phyloP scores from a whole-genome alignment of 1,140 invertebrate genomes.

The Drosophila takahashii region DNA sequence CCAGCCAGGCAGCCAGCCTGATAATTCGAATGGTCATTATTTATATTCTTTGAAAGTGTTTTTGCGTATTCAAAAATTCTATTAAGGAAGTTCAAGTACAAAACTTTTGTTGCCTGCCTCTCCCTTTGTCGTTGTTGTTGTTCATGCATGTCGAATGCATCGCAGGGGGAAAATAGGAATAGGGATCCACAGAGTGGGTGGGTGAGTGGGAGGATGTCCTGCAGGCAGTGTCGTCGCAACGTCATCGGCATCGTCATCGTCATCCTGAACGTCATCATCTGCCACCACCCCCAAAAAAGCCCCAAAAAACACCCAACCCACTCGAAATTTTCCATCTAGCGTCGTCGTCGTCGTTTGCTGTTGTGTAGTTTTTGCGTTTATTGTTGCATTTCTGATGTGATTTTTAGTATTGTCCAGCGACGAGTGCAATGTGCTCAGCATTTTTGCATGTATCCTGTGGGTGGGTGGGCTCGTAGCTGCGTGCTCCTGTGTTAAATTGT shows the following conservation, averaged over 20 bases:
- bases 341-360: constrained; percentile 36
- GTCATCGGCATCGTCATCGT: constrained; percentile 60
- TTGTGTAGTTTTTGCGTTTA: constrained; percentile 82
- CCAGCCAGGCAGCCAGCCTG: constrained; percentile 45
- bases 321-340: constrained; percentile 11
- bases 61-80: constrained; percentile 84
- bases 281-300: background rate
- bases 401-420: constrained; percentile 83
- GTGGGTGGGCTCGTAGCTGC: constrained; percentile 8
- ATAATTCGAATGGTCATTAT: constrained; percentile 82
- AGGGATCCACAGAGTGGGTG: constrained; percentile 13
- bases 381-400: constrained; percentile 83
- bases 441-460: constrained; percentile 71
- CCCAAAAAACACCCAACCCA: background rate
- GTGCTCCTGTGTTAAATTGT: constrained; percentile 74
- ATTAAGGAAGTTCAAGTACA: constrained; percentile 82
- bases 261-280: constrained; percentile 50
- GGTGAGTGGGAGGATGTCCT: constrained; percentile 21
- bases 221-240: constrained; percentile 59
- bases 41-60: constrained; percentile 84
- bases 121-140: constrained; percentile 32
- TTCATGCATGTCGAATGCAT: constrained; percentile 82
- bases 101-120: constrained; percentile 62
- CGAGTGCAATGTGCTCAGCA: constrained; percentile 79
- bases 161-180: constrained; percentile 4